Conservation (phyloP, 1,140 invertebrate genomes). For the Diprion similis region DNA sequence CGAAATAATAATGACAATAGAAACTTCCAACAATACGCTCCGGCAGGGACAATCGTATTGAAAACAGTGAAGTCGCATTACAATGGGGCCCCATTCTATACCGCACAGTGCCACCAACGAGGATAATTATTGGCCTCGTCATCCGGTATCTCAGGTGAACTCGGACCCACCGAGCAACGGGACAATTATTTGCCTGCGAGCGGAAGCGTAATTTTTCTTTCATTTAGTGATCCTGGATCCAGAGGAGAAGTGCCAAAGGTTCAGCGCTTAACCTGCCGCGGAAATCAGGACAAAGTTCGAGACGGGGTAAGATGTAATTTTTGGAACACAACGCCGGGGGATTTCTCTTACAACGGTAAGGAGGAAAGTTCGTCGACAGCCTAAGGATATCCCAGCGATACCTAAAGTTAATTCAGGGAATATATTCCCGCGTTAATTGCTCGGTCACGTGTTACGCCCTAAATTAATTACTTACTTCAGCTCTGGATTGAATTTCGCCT, state of each 20-base stretch:
- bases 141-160: conserved; percentile 6
- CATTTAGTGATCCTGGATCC: not conserved
- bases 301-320: too few relatives aligned
- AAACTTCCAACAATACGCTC: conserved; percentile 57
- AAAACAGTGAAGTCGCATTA: conserved; percentile 46
- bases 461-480: too few relatives aligned
- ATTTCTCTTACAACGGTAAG: too few relatives aligned
- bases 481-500: too few relatives aligned
- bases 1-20: conserved; percentile 58
- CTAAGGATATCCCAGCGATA: too few relatives aligned
- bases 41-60: conserved; percentile 54
- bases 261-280: too few relatives aligned
- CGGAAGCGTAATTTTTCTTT: not conserved
- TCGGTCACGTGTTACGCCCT: too few relatives aligned
- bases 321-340: too few relatives aligned
- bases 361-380: too few relatives aligned
- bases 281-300: too few relatives aligned
- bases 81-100: conserved; percentile 47
- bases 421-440: too few relatives aligned
- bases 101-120: conserved; percentile 27
- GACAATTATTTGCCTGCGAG: not conserved
- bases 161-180: not conserved
- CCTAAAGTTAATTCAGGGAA: too few relatives aligned
- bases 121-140: conserved; percentile 43
- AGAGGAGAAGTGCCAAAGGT: not conserved